Evolutionary conservation across 1,140 invertebrate species (phyloP).

Genomic region (Aphelinus atriplicis): DNA sequence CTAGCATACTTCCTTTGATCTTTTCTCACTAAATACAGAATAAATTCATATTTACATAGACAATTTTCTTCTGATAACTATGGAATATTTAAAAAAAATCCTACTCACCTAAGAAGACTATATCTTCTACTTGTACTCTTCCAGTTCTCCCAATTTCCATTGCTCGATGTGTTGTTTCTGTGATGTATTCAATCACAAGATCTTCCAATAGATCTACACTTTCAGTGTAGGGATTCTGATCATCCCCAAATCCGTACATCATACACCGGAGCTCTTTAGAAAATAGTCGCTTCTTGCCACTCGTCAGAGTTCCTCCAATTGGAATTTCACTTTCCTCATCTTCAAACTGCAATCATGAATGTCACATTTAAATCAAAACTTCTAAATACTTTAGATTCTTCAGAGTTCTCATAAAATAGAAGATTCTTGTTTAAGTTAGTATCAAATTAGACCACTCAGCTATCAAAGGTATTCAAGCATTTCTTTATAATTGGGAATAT

Average conservation of each 20-base stretch:
- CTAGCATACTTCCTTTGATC: slow-evolving; percentile 97
- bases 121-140: slow-evolving; percentile 96
- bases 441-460: too few relatives aligned
- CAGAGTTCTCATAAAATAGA: too few relatives aligned
- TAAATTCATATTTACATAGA: not conserved
- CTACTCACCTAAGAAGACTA: slow-evolving; percentile 83
- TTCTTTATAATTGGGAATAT: too few relatives aligned
- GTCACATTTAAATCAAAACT: not conserved
- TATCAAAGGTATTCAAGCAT: too few relatives aligned
- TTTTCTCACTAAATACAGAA: slow-evolving; percentile 79
- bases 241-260: slow-evolving; percentile 99
- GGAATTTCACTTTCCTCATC: slow-evolving; percentile 74
- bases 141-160: slow-evolving; percentile 97
- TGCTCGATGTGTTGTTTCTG: slow-evolving; percentile 91
- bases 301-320: slow-evolving; percentile 71
- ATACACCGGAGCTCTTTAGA: slow-evolving; percentile 95
- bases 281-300: slow-evolving; percentile 84
- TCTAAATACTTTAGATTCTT: too few relatives aligned
- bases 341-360: slow-evolving; percentile 63
- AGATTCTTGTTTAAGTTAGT: too few relatives aligned
- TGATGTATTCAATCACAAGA: slow-evolving; percentile 97
- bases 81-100: not conserved
- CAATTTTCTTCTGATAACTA: not conserved
- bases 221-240: slow-evolving; percentile 98
- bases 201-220: slow-evolving; percentile 98